Evolutionary conservation across 1,140 invertebrate species (phyloP).

Genomic region (Mya arenaria): DNA sequence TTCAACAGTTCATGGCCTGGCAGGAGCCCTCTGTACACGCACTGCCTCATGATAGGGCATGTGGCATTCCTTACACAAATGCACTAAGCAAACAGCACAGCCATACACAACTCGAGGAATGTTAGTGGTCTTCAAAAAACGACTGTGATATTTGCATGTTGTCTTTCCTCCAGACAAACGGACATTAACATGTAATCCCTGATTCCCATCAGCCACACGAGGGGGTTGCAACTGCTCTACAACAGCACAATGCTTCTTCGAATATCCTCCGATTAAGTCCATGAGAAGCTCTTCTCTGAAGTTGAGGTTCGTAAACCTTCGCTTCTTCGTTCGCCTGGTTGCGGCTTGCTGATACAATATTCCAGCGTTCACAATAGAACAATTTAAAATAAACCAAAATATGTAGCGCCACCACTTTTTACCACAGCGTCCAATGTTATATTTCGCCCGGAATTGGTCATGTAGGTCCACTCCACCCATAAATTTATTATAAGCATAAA

Average conservation of each 20-base stretch:
- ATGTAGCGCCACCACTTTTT: slow-evolving; percentile 22
- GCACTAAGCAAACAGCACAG: slow-evolving; percentile 5
- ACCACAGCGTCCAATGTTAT: background rate
- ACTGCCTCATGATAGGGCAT: slow-evolving; percentile 83
- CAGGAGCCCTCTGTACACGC: too few relatives aligned
- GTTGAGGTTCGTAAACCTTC: too few relatives aligned
- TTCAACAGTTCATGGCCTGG: too few relatives aligned
- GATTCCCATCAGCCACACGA: background rate
- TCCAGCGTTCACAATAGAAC: slow-evolving; percentile 7
- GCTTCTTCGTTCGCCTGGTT: background rate
- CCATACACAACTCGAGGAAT: background rate
- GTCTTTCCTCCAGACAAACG: background rate
- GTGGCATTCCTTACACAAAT: slow-evolving; percentile 18
- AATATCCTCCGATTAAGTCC: background rate
- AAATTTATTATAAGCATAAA: slow-evolving; percentile 3
- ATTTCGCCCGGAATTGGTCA: slow-evolving; percentile 7
- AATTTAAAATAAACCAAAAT: slow-evolving; percentile 16
- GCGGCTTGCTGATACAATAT: background rate
- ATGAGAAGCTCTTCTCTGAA: background rate
- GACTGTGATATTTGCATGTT: slow-evolving; percentile 1
- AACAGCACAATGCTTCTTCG: background rate
- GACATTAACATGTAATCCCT: background rate
- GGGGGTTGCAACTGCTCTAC: background rate
- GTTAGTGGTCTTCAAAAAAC: background rate
- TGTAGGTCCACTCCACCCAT: slow-evolving; percentile 25